phyloP scores from a whole-genome alignment of 2,797 vertebrate genomes.

The Gorsachius magnificus region DNA sequence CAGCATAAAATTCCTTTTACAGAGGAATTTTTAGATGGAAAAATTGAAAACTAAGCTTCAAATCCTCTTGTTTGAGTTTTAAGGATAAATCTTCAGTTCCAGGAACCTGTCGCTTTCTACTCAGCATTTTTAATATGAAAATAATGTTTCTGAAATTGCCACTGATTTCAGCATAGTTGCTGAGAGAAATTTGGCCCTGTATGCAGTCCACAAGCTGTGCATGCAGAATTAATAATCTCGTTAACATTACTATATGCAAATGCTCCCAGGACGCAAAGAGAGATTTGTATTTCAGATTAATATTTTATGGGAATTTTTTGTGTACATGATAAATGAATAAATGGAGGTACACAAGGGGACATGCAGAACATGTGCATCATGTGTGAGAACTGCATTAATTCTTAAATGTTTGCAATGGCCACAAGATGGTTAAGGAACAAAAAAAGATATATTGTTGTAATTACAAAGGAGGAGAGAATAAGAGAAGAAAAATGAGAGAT shows the following conservation, averaged over 20 bases:
- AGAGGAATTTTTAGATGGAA: background rate
- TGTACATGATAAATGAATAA: constrained; percentile 66
- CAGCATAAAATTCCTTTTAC: background rate
- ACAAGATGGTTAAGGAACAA: constrained; percentile 53
- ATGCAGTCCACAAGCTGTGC: constrained; percentile 20
- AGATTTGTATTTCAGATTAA: constrained; percentile 68
- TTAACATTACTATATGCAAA: constrained; percentile 64
- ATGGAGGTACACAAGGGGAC: constrained; percentile 59
- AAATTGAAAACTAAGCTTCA: background rate
- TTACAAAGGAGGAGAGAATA: constrained; percentile 35
- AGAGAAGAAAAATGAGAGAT: constrained; percentile 55
- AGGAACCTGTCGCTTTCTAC: background rate
- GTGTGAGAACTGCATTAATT: constrained; percentile 58
- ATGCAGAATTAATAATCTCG: constrained; percentile 63
- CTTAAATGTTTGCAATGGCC: constrained; percentile 59
- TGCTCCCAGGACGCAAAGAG: constrained; percentile 35
- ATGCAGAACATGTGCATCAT: constrained; percentile 29
- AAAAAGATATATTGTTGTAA: constrained; percentile 61
- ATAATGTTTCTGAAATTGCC: background rate
- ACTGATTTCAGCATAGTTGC: background rate
- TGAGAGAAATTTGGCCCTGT: background rate
- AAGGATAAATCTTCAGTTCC: background rate
- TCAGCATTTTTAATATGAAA: background rate
- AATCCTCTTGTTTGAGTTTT: background rate
- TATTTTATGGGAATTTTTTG: constrained; percentile 62